Conservation (phyloP, 2,113 vertebrate species). For the Podarcis raffonei region DNA sequence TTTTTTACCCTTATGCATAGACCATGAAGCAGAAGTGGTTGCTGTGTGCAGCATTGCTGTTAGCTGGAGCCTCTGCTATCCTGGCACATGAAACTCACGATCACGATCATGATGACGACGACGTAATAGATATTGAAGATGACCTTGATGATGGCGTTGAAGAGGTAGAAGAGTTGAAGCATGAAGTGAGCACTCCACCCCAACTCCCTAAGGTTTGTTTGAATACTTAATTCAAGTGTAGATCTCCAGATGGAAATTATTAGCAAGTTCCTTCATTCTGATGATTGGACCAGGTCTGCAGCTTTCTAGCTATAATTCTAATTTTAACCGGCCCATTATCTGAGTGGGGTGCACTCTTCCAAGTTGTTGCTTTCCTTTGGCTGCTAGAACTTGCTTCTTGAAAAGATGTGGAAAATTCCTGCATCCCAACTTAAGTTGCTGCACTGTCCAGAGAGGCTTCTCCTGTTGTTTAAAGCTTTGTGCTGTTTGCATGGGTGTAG, state of each 20-base stretch:
- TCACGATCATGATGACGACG: slow-evolving; percentile 80
- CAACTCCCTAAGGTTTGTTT: slow-evolving; percentile 85
- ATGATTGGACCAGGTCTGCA: not conserved
- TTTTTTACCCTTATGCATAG: slow-evolving; percentile 67
- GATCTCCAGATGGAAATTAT: not conserved
- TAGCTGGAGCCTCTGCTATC: slow-evolving; percentile 69
- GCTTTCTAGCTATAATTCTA: not conserved
- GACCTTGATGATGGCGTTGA: slow-evolving; percentile 84
- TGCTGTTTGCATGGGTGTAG: not conserved
- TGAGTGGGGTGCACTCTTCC: not conserved
- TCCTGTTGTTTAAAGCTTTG: not conserved
- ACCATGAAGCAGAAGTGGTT: slow-evolving; percentile 87
- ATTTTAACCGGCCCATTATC: not conserved
- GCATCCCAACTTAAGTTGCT: not conserved
- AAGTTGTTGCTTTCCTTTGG: not conserved
- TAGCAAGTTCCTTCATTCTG: not conserved
- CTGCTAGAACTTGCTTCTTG: not conserved
- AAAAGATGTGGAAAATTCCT: not conserved
- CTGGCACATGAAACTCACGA: slow-evolving; percentile 67
- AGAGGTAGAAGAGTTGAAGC: slow-evolving; percentile 74
- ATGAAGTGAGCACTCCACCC: slow-evolving; percentile 72
- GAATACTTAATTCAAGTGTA: slow-evolving; percentile 7
- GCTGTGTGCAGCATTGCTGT: slow-evolving; percentile 81
- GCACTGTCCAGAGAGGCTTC: not conserved
- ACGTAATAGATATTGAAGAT: slow-evolving; percentile 82